Evolutionary conservation across 1,140 invertebrate genomes (phyloP).

Genomic region (Drosophila parabipectinata): DNA sequence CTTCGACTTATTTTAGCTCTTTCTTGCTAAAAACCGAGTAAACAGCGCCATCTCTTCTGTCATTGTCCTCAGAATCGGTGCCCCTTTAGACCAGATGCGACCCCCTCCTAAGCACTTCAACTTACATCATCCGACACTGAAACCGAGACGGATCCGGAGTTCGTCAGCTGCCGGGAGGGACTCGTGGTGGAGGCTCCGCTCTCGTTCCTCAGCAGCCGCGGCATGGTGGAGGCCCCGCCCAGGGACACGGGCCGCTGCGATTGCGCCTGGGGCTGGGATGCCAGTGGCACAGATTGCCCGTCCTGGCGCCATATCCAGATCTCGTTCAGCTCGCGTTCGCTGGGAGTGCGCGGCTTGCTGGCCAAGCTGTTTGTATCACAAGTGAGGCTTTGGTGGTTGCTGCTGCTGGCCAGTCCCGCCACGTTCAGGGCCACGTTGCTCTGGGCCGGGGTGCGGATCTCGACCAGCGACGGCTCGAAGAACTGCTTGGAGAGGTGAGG

Average conservation of each 20-base stretch:
- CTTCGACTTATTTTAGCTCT: background rate
- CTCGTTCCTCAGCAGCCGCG: slow-evolving; percentile 62
- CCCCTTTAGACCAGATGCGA: no score
- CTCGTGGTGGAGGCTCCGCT: slow-evolving; percentile 56
- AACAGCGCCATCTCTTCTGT: background rate
- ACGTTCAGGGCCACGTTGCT: slow-evolving; percentile 87
- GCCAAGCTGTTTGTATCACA: slow-evolving; percentile 69
- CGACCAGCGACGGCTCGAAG: slow-evolving; percentile 91
- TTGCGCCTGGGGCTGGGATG: background rate
- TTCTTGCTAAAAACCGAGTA: background rate
- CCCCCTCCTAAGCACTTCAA: slow-evolving; percentile 6
- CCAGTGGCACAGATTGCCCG: background rate
- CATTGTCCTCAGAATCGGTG: background rate
- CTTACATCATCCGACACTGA: slow-evolving; percentile 81
- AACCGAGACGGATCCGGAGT: slow-evolving; percentile 63
- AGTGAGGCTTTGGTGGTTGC: slow-evolving; percentile 65
- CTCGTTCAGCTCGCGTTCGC: slow-evolving; percentile 72
- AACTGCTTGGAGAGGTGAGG: slow-evolving; percentile 90
- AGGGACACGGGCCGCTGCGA: slow-evolving; percentile 42
- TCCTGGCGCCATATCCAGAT: slow-evolving; percentile 73
- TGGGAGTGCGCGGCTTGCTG: slow-evolving; percentile 65
- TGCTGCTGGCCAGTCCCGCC: slow-evolving; percentile 25
- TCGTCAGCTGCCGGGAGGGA: slow-evolving; percentile 55
- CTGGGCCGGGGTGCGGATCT: slow-evolving; percentile 90
- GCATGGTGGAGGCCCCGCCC: slow-evolving; percentile 63